Evolutionary conservation across 2,888 invertebrate genomes (phyloP).

Genomic region (Brachypalpus laphriformis): DNA sequence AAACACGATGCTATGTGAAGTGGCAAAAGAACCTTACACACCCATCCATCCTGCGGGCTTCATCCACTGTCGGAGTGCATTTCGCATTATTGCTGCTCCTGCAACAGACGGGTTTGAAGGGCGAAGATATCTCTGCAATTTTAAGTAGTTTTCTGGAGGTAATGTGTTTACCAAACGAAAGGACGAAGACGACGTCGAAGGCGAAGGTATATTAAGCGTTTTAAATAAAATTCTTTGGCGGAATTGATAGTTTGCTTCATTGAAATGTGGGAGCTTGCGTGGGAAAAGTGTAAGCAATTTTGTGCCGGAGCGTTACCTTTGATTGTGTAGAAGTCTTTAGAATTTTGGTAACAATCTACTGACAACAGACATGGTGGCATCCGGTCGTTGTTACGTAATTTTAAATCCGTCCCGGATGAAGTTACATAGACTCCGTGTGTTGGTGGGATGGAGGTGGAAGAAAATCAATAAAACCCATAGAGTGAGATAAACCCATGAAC

Average conservation of each 20-base stretch:
- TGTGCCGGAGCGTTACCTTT: constrained; percentile 14
- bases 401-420: background rate
- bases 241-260: constrained; percentile 66
- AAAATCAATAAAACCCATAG: constrained; percentile 53
- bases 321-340: constrained; percentile 33
- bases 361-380: constrained; percentile 23
- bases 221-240: constrained; percentile 65
- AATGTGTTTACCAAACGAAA: constrained; percentile 60
- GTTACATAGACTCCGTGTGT: background rate
- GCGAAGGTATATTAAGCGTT: constrained; percentile 65
- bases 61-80: constrained; percentile 47
- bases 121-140: constrained; percentile 57
- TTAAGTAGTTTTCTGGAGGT: constrained; percentile 71
- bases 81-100: constrained; percentile 31
- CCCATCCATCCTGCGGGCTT: constrained; percentile 40
- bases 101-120: constrained; percentile 39
- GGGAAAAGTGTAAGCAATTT: constrained; percentile 28
- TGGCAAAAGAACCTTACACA: constrained; percentile 41
- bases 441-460: background rate
- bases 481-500: constrained; percentile 55
- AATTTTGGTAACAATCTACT: constrained; percentile 16
- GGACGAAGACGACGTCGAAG: background rate
- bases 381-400: constrained; percentile 24
- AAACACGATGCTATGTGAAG: constrained; percentile 56
- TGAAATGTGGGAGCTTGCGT: constrained; percentile 29